phyloP scores from a whole-genome alignment of 1,140 invertebrate genomes.

The Berghia stephanieae region DNA sequence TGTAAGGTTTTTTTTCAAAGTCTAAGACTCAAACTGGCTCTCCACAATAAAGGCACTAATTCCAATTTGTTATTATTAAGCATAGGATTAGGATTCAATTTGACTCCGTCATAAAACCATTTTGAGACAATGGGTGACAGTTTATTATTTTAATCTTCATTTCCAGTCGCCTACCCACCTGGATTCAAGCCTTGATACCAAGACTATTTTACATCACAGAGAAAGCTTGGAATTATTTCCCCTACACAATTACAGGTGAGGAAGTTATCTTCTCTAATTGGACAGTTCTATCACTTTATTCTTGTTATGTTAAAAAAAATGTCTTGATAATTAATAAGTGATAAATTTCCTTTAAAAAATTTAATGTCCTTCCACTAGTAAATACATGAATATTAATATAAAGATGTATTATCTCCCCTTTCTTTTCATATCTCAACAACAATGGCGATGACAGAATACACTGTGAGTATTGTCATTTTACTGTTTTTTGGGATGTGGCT shows the following conservation, averaged over 20 bases:
- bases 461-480: conserved; percentile 30
- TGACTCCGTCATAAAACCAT: too few species aligned
- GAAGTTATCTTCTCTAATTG: conserved; percentile 10
- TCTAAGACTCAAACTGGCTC: too few species aligned
- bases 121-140: too few species aligned
- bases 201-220: conserved; percentile 92
- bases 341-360: background rate
- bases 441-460: conserved; percentile 20
- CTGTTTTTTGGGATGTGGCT: too few species aligned
- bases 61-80: too few species aligned
- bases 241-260: conserved; percentile 87
- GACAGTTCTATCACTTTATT: too few species aligned
- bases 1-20: too few species aligned
- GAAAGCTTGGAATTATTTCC: conserved; percentile 96
- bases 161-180: conserved; percentile 86
- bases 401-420: background rate
- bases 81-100: too few species aligned
- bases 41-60: too few species aligned
- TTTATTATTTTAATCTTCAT: conserved; percentile 41
- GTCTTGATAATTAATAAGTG: too few species aligned
- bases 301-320: too few species aligned
- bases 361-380: conserved; percentile 13
- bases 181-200: conserved; percentile 87
- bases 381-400: background rate
- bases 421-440: conserved; percentile 15